Conservation (phyloP, 2,113 vertebrate genomes). For the Periophthalmodon schlosseri region DNA sequence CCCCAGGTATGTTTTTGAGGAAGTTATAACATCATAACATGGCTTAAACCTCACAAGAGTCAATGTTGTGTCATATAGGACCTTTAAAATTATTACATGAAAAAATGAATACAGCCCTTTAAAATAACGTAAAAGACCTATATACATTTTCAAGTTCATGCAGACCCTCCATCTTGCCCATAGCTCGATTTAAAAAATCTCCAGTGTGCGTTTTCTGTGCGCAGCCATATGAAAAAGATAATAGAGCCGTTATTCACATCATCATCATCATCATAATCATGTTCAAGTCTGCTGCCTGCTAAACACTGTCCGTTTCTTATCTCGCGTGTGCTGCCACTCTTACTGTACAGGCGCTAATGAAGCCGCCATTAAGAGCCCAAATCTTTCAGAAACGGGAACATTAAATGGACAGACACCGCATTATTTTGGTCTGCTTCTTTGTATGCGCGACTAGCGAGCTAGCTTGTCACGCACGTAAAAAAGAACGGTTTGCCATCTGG, state of each 20-base stretch:
- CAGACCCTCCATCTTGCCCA: not conserved
- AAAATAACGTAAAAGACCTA: not conserved
- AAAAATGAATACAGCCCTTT: too few relatives aligned
- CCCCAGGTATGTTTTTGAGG: too few relatives aligned
- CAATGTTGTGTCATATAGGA: too few relatives aligned
- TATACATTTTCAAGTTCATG: not conserved
- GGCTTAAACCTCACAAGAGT: too few relatives aligned
- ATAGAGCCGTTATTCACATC: constrained; percentile 53
- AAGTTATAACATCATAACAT: too few relatives aligned
- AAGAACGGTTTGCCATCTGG: constrained; percentile 57
- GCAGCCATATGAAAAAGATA: constrained; percentile 34
- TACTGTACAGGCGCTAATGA: constrained; percentile 70
- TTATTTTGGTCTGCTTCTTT: constrained; percentile 48
- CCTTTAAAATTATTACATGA: too few relatives aligned
- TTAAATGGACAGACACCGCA: constrained; percentile 61
- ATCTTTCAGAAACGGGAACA: constrained; percentile 67
- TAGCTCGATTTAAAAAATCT: not conserved
- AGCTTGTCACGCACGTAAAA: not conserved
- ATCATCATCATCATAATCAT: constrained; percentile 21
- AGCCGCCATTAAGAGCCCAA: constrained; percentile 63
- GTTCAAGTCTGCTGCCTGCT: constrained; percentile 37
- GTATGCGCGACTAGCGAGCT: constrained; percentile 26
- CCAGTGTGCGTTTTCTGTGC: not conserved
- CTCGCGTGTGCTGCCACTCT: constrained; percentile 36
- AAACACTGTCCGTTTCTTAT: constrained; percentile 27